Evolutionary conservation across 2,113 vertebrate genomes (phyloP), one percentile per base, ranked within the genome.

Genomic region (Entomyzon cyanotis): DNA sequence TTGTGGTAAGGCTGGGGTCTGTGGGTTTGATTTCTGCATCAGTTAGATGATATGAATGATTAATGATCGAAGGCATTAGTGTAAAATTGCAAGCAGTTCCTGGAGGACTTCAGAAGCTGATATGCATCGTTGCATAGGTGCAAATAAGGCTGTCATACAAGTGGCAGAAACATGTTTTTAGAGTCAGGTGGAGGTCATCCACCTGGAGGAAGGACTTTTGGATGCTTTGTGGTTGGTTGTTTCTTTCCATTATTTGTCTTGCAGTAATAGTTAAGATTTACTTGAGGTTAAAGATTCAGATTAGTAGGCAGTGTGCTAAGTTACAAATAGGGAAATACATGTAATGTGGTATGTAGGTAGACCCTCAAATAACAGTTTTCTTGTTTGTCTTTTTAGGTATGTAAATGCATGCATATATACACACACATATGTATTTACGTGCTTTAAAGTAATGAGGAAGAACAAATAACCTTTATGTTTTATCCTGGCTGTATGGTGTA

Each of bases 361-460:
- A 60, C 15, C 22, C 21, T 71, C 47, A 79, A 78, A 33, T 73
- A 83, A 85, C 33, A 60, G 1, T 53, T 83, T 71, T 37, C 6
- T 37, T 87, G 27, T 50, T 39, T 71, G 9, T 80, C 10, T 89
- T 76, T 82, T 59, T 37, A 53, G 21, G 21, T 41, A 33, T n/a
- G 15, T 35, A 77, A 41, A 35, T 52, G 23, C 8, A 21, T 24
- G 7, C 8, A 14, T 37, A 30, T 64, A 12, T 10, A 23, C 2
- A 5, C 2, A n/a, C 11, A 24, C 7, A 3, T 2, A 1, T 4
- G 8, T 6, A 15, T 19, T 56, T 70, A 7, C 1, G 0, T 68
- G 30, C 52, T 24, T 71, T 71, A 56, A 69, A 83, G 47, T 84
- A 56, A 23, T 20, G 30, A 60, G 11, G 35, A 69, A 60, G 19